Percentiles rank a stretch among this genome's conserved stretches.
These are phyloP conservation scores for Hassar affinis DNA, from an alignment of 2,113 vertebrate genomes.

Conservation along the genomic window DNA sequence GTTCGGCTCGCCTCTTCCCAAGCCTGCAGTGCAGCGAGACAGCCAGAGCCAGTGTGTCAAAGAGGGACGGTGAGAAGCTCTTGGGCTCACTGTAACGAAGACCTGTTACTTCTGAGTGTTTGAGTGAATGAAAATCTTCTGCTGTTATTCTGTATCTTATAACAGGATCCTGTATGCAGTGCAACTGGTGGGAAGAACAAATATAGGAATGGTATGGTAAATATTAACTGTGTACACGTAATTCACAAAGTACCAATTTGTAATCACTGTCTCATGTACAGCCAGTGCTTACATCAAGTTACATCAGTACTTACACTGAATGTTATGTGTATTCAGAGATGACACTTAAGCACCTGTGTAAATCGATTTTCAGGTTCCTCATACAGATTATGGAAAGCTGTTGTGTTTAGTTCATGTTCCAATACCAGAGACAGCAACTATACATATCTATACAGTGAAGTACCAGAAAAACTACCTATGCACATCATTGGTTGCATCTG, in stretches of 20 bases:
- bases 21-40: conserved; percentile 22
- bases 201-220: conserved; percentile 72
- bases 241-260: background rate
- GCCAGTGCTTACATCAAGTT: too few species aligned
- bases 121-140: conserved; percentile 13
- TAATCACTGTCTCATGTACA: background rate
- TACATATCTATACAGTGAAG: background rate
- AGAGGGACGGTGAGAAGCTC: conserved; percentile 63
- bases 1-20: conserved; percentile 54
- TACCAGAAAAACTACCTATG: too few species aligned
- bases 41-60: conserved; percentile 56
- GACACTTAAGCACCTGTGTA: background rate
- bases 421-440: background rate
- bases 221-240: background rate
- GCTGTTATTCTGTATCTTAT: conserved; percentile 43
- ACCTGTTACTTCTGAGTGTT: background rate
- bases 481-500: too few species aligned
- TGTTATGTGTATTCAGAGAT: background rate
- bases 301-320: background rate
- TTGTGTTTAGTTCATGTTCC: background rate
- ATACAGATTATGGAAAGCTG: background rate
- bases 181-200: conserved; percentile 70
- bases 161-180: conserved; percentile 75
- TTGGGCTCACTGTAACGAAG: background rate
- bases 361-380: background rate